phyloP scores from a whole-genome alignment of 2,888 invertebrate species.

The Marronus borbonicus region DNA sequence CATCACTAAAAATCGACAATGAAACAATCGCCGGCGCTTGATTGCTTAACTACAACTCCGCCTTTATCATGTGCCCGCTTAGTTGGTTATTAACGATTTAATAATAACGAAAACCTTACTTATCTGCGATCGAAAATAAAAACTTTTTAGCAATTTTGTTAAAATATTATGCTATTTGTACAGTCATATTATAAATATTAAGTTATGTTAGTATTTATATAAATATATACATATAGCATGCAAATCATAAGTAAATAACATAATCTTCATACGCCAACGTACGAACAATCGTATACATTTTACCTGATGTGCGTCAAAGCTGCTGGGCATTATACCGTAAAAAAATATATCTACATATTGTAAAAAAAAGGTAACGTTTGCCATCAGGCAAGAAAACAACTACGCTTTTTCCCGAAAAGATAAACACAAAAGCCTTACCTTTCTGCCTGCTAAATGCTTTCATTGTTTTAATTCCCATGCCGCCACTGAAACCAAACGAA shows the following conservation, averaged over 20 bases:
- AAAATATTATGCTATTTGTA: not conserved
- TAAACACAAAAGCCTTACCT: slow-evolving; percentile 73
- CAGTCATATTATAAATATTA: slow-evolving; percentile 29
- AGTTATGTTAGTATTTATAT: not conserved
- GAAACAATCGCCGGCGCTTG: no score
- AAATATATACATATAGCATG: slow-evolving; percentile 25
- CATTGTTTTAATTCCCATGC: slow-evolving; percentile 92
- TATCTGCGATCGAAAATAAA: not conserved
- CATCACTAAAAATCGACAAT: no score
- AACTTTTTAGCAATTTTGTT: no score
- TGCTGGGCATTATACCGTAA: not conserved
- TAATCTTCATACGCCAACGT: slow-evolving; percentile 4
- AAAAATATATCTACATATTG: slow-evolving; percentile 6
- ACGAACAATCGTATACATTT: slow-evolving; percentile 19
- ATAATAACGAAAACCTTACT: not conserved
- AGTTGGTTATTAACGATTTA: not conserved
- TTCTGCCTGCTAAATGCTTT: slow-evolving; percentile 90
- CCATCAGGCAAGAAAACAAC: slow-evolving; percentile 18
- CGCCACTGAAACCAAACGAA: slow-evolving; percentile 74
- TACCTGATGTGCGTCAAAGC: not conserved
- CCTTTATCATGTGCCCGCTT: not conserved
- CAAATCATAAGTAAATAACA: slow-evolving; percentile 38
- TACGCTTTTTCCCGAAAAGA: slow-evolving; percentile 6
- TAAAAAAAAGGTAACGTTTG: not conserved
- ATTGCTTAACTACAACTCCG: no score